Conservation (phyloP, 1,140 invertebrate species). For the Lepeophtheirus salmonis region DNA sequence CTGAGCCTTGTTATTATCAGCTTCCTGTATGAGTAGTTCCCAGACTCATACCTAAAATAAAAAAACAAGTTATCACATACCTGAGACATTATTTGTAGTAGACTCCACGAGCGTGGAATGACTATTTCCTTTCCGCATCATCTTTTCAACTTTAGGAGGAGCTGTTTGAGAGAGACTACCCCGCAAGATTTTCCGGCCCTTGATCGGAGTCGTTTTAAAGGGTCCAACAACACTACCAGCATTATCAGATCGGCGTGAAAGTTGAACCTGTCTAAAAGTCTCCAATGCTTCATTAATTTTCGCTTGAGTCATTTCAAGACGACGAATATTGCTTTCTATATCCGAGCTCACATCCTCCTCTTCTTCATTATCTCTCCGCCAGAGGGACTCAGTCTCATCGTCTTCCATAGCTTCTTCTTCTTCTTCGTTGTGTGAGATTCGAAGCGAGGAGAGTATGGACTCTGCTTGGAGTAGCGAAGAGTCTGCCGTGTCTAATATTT, state of each 20-base stretch:
- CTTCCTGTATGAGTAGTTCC: too few relatives aligned
- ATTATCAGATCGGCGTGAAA: too few relatives aligned
- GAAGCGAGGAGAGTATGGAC: constrained; percentile 15
- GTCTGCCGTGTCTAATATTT: constrained; percentile 9
- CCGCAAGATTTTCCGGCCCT: too few relatives aligned
- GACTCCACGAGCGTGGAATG: neutral
- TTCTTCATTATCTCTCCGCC: neutral
- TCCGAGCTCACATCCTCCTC: constrained; percentile 18
- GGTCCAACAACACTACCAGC: too few relatives aligned
- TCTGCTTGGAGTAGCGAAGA: constrained; percentile 9
- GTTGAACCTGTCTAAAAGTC: constrained; percentile 15
- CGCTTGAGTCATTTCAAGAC: constrained; percentile 20
- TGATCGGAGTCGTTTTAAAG: too few relatives aligned
- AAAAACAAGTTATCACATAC: too few relatives aligned
- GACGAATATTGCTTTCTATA: constrained; percentile 21
- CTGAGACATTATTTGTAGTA: neutral
- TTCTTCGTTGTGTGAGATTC: neutral
- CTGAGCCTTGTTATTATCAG: too few relatives aligned
- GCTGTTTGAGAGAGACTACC: too few relatives aligned
- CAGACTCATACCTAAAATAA: too few relatives aligned
- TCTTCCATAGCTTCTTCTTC: neutral
- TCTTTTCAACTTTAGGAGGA: too few relatives aligned
- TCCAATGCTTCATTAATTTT: constrained; percentile 20
- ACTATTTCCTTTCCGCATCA: neutral
- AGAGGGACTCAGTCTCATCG: neutral